Conservation (phyloP, 2,797 vertebrate species). For the Clarias fuscus region DNA sequence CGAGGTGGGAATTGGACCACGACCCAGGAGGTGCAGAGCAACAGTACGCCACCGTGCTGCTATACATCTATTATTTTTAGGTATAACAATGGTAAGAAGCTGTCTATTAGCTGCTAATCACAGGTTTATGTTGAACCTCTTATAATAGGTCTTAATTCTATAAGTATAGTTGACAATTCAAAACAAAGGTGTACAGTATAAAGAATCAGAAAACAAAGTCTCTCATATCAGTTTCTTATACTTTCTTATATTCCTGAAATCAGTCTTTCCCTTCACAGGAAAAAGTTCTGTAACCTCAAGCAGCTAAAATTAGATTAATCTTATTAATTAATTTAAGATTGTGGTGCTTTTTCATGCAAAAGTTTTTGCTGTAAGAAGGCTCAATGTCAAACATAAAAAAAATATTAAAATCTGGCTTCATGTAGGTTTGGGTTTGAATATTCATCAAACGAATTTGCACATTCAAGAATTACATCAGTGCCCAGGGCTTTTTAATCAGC, state of each 20-base stretch:
- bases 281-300: neutral
- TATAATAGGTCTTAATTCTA: too few relatives aligned
- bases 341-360: neutral
- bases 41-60: too few relatives aligned
- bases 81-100: too few relatives aligned
- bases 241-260: neutral
- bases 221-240: neutral
- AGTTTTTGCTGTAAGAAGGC: neutral
- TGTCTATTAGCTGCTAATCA: too few relatives aligned
- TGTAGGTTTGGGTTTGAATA: slow-evolving; percentile 11
- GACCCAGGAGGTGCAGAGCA: too few relatives aligned
- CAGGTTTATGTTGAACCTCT: too few relatives aligned
- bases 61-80: too few relatives aligned
- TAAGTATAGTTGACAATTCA: too few relatives aligned
- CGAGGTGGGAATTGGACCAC: too few relatives aligned
- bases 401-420: neutral
- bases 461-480: neutral
- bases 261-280: neutral
- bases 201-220: neutral
- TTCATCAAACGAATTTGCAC: slow-evolving; percentile 13
- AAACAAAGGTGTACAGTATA: too few relatives aligned
- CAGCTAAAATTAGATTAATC: slow-evolving; percentile 7
- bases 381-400: slow-evolving; percentile 6
- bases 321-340: neutral
- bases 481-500: slow-evolving; percentile 7